Conservation (phyloP, 2,888 invertebrate genomes). For the Lathronympha strigana region DNA sequence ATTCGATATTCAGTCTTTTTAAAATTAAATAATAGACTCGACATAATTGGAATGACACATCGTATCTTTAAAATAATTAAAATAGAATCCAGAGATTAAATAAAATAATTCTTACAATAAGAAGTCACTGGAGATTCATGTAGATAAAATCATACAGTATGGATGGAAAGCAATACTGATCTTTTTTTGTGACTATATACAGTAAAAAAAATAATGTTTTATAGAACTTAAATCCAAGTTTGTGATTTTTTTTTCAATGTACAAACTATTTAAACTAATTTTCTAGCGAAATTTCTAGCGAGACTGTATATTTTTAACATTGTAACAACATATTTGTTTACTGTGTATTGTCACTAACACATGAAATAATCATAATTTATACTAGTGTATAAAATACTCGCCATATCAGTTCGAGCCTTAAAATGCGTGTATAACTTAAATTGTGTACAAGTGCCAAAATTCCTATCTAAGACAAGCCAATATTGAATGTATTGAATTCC, state of each 20-base stretch:
- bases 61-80: slow-evolving; percentile 42
- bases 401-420: neutral
- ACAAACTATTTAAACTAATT: too few relatives aligned
- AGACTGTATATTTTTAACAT: too few relatives aligned
- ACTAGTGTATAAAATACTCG: slow-evolving; percentile 24
- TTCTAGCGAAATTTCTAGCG: too few relatives aligned
- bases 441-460: slow-evolving; percentile 39
- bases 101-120: slow-evolving; percentile 31
- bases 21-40: slow-evolving; percentile 45
- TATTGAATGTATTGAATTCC: neutral
- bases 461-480: slow-evolving; percentile 32
- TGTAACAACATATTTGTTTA: neutral
- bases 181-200: slow-evolving; percentile 12
- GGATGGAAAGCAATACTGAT: slow-evolving; percentile 36
- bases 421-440: slow-evolving; percentile 29
- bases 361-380: slow-evolving; percentile 26
- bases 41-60: slow-evolving; percentile 41
- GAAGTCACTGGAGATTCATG: slow-evolving; percentile 26
- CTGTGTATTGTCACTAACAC: slow-evolving; percentile 2
- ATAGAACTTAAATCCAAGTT: neutral
- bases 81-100: slow-evolving; percentile 41
- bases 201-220: slow-evolving; percentile 4
- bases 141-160: slow-evolving; percentile 26
- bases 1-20: slow-evolving; percentile 56
- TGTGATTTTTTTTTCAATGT: too few relatives aligned